Evolutionary conservation across 2,888 invertebrate genomes (phyloP).

Genomic region (Thymelicus lineola): DNA sequence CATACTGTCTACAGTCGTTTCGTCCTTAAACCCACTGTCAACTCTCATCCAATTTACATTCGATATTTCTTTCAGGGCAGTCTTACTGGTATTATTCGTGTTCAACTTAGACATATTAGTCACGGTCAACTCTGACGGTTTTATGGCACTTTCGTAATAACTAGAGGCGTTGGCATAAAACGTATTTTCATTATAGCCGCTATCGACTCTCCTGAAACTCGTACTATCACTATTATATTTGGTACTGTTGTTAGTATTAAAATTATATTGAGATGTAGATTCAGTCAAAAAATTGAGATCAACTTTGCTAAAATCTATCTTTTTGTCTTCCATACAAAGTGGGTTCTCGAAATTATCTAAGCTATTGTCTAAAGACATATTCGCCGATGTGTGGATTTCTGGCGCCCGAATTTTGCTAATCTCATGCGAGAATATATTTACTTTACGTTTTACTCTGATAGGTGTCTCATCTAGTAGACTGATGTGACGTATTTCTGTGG

Average conservation of each 20-base stretch:
- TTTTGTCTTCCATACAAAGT: constrained; percentile 70
- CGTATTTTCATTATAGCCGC: constrained; percentile 77
- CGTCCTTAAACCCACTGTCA: constrained; percentile 80
- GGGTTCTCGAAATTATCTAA: constrained; percentile 69
- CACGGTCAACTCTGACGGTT: constrained; percentile 77
- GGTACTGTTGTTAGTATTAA: constrained; percentile 54
- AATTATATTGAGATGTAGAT: constrained; percentile 65
- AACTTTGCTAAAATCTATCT: constrained; percentile 76
- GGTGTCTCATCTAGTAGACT: constrained; percentile 68
- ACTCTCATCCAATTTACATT: constrained; percentile 78
- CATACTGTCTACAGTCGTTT: constrained; percentile 70
- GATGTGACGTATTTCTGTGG: constrained; percentile 51
- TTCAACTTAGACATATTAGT: constrained; percentile 60
- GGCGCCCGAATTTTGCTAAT: constrained; percentile 76
- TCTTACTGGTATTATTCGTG: constrained; percentile 50
- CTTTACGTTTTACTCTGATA: constrained; percentile 66
- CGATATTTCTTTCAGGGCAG: constrained; percentile 74
- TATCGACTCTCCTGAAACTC: constrained; percentile 74
- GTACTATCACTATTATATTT: constrained; percentile 60
- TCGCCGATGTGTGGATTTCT: constrained; percentile 56
- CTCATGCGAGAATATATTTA: constrained; percentile 62
- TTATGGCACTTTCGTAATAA: constrained; percentile 82
- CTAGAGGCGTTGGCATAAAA: constrained; percentile 75
- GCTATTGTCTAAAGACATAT: constrained; percentile 77
- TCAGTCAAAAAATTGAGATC: constrained; percentile 81